Evolutionary conservation across 2,113 vertebrate genomes (phyloP), one percentile per base, ranked within the genome.

Genomic region (Zosterops pallidus): DNA sequence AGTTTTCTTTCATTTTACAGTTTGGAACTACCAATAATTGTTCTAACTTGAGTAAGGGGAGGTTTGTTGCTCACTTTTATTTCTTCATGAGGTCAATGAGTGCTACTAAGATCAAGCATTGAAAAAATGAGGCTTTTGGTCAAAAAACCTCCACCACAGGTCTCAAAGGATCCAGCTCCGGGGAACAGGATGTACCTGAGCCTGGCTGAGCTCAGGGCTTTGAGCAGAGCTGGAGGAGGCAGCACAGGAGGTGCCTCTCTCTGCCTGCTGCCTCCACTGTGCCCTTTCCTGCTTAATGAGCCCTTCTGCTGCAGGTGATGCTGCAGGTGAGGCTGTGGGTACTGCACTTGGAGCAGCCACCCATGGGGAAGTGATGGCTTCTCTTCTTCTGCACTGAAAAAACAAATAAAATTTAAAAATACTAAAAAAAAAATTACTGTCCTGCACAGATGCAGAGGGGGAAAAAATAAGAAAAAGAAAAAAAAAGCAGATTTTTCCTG

Each of bases 31-130:
- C 17, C 59, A 65, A 15, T 42, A 46, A 35, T 25, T 47, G 29
- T 3, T 37, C 23, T 50, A 18, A 49, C 5, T 13, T 62, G 42
- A 28, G 18, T 6, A 74, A 9, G 39, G 23, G 25, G 46, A 57
- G 15, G 5, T 44, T 90, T 80, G n/a, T 26, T 55, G 37, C 16
- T 50, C 50, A 18, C 9, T 31, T 83, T 35, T 25, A 39, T 33
- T 47, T 77, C 18, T 52, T 56, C 29, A 9, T 7, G 8, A 24
- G 6, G 7, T n/a, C 49, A 24, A 1, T 16, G 9, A 2, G 1
- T 14, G 22, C 50, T 25, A 22, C 12, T 12, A 35, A 39, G 37
- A 35, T 28, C 25, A 75, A 65, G 13, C 4, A 20, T 1, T 42
- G 18, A 31, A 63, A 28, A 88, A 71, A 49, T 9, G 18, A 80